A percentile compares a stretch with the other conserved stretches of the same genome.
Evolutionary conservation across 1,140 invertebrate genomes (phyloP).

Genomic region (Bombus consobrinus): DNA sequence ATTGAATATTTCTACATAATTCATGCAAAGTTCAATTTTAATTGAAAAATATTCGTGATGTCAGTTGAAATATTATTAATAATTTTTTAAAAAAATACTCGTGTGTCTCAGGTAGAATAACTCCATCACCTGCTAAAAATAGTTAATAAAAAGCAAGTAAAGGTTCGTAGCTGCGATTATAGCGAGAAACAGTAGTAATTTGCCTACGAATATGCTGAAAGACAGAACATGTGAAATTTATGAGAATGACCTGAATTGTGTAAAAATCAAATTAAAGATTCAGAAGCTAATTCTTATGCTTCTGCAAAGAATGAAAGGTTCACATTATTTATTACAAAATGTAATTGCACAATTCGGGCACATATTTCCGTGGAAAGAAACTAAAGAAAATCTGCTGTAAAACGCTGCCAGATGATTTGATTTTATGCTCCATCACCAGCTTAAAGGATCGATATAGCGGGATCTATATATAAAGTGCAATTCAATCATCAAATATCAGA

Average conservation of each 20-base stretch:
- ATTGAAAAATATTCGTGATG: background rate
- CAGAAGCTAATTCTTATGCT: background rate
- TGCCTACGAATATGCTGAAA: conserved; percentile 67
- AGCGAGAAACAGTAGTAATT: conserved; percentile 43
- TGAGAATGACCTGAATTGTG: conserved; percentile 4
- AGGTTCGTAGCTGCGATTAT: conserved; percentile 22
- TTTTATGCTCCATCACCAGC: conserved; percentile 57
- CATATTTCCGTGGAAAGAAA: conserved; percentile 19
- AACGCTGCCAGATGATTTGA: conserved; percentile 30
- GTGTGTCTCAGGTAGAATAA: conserved; percentile 22
- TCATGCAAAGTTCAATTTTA: background rate
- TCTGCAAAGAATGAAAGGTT: background rate
- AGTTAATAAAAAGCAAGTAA: conserved; percentile 57
- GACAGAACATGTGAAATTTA: conserved; percentile 36
- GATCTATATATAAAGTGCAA: conserved; percentile 39
- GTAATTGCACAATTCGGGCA: conserved; percentile 10
- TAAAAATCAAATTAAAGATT: background rate
- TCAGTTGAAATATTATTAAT: background rate
- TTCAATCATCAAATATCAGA: conserved; percentile 25
- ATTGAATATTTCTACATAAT: background rate
- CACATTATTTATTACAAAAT: background rate
- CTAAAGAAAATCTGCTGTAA: conserved; percentile 5
- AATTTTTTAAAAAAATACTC: background rate
- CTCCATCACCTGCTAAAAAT: conserved; percentile 69
- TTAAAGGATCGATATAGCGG: conserved; percentile 35